A percentile compares a stretch with the other conserved stretches of the same genome.
Evolutionary conservation across 2,888 invertebrate genomes (phyloP).

Genomic region (Patella caerulea): DNA sequence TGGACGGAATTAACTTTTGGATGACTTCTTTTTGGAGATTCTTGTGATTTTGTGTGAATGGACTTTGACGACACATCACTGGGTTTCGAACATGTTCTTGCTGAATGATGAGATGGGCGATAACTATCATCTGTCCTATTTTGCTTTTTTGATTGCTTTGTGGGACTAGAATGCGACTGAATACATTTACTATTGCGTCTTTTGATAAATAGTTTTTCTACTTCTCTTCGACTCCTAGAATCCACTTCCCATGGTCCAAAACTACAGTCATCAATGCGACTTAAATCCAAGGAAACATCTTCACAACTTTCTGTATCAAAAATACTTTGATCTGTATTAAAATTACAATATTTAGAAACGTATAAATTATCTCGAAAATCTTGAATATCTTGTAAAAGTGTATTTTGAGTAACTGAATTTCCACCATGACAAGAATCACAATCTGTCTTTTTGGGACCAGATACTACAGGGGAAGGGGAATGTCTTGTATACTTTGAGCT

Average conservation of each 20-base stretch:
- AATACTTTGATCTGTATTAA: background rate
- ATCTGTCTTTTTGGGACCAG: no score
- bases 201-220: background rate
- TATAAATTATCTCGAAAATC: background rate
- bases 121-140: no score
- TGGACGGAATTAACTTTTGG: no score
- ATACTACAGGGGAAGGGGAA: no score
- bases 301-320: background rate
- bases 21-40: no score
- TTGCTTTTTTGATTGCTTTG: background rate
- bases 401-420: no score
- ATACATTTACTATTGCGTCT: background rate
- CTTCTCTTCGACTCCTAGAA: background rate
- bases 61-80: no score
- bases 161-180: conserved; percentile 1
- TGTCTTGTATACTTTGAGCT: no score
- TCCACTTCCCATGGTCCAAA: background rate
- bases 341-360: background rate
- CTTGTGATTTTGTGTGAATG: no score
- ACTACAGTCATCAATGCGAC: background rate
- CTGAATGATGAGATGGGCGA: no score
- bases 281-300: background rate
- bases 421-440: no score
- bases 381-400: background rate
- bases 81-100: no score